Percentiles rank a stretch among this genome's conserved stretches.
These are phyloP conservation scores for Poeciliopsis retropinna DNA, from an alignment of 2,113 vertebrate genomes.

Conservation along the genomic window DNA sequence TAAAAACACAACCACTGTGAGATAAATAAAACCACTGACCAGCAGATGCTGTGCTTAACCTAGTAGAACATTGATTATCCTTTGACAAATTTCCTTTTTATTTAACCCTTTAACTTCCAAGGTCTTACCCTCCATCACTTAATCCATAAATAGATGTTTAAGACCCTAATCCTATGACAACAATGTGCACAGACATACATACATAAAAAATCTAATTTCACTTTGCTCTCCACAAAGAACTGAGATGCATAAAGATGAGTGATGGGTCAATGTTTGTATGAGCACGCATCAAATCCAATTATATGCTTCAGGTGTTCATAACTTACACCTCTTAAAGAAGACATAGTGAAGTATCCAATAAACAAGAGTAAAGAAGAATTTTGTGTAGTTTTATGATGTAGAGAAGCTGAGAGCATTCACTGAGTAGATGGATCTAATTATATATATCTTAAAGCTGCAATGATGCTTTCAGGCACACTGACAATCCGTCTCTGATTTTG, in stretches of 20 bases:
- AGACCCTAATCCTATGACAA: slow-evolving; percentile 53
- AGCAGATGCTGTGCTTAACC: neutral
- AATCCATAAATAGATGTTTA: slow-evolving; percentile 66
- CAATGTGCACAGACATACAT: slow-evolving; percentile 14
- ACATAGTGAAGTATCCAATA: slow-evolving; percentile 6
- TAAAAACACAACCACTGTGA: slow-evolving; percentile 8
- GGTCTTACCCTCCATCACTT: slow-evolving; percentile 55
- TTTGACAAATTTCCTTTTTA: slow-evolving; percentile 26
- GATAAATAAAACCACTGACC: neutral
- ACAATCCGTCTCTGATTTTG: slow-evolving; percentile 28
- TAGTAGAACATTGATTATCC: slow-evolving; percentile 14
- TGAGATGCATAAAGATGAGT: slow-evolving; percentile 69
- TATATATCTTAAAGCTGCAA: slow-evolving; percentile 41
- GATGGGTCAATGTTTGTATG: slow-evolving; percentile 53
- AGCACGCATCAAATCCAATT: slow-evolving; percentile 63
- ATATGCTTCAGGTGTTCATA: slow-evolving; percentile 53
- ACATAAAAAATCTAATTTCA: slow-evolving; percentile 19
- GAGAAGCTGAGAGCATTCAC: neutral
- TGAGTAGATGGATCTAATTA: slow-evolving; percentile 32
- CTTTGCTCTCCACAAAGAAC: slow-evolving; percentile 37
- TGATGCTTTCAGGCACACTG: slow-evolving; percentile 10
- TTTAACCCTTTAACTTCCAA: slow-evolving; percentile 50
- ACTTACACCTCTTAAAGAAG: slow-evolving; percentile 41
- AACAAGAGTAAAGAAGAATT: slow-evolving; percentile 23
- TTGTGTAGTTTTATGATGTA: slow-evolving; percentile 52